Evolutionary conservation across 2,113 vertebrate genomes (phyloP).

Genomic region (Oplegnathus fasciatus): DNA sequence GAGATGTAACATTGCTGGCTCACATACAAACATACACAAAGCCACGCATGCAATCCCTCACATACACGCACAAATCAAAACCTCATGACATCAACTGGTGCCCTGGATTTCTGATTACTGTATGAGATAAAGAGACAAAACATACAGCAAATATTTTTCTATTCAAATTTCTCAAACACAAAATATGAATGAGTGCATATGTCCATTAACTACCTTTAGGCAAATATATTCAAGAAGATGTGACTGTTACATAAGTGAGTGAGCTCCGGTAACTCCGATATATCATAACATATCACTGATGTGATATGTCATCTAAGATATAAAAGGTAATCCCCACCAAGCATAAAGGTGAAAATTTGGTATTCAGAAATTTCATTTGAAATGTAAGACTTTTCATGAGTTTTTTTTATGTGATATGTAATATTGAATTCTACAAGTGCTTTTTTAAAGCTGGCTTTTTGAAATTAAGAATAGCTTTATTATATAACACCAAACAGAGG

Average conservation of each 20-base stretch:
- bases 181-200: background rate
- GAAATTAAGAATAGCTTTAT: no score
- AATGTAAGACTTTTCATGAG: background rate
- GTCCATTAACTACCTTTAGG: background rate
- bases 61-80: background rate
- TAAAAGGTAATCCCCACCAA: no score
- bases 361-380: background rate
- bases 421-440: background rate
- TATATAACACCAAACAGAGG: no score
- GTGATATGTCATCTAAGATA: background rate
- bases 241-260: background rate
- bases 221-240: background rate
- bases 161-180: background rate
- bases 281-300: background rate
- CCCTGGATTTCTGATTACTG: background rate
- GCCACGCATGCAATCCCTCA: background rate
- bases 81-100: background rate
- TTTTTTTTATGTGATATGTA: background rate
- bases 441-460: background rate
- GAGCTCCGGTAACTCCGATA: no score
- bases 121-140: background rate
- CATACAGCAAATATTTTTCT: background rate
- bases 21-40: background rate
- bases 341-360: no score
- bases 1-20: background rate